phyloP scores from a whole-genome alignment of 2,888 invertebrate genomes.

The Aleiodes testaceus region DNA sequence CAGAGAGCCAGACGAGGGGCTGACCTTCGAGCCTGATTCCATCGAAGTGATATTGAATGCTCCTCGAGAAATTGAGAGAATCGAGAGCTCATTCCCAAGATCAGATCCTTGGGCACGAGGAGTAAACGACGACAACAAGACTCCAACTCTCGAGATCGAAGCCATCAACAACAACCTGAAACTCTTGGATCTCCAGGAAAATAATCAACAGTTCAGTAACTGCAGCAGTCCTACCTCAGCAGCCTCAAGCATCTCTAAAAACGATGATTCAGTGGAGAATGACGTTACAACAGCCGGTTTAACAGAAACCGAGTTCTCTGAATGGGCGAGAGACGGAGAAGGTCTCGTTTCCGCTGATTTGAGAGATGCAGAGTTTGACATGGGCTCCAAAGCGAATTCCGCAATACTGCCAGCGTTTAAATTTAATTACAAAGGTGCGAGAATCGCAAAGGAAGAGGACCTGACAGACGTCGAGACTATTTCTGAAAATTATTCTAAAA shows the following conservation, averaged over 20 bases:
- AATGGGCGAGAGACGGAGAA: constrained; percentile 89
- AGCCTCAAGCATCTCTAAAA: constrained; percentile 60
- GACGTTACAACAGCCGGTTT: constrained; percentile 83
- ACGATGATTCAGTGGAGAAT: constrained; percentile 78
- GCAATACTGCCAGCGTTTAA: constrained; percentile 60
- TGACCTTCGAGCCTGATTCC: constrained; percentile 68
- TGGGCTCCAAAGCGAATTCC: constrained; percentile 74
- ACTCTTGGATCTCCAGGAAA: constrained; percentile 64
- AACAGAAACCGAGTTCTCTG: constrained; percentile 91
- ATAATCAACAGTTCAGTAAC: constrained; percentile 68
- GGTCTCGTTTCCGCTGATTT: constrained; percentile 82
- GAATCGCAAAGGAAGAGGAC: constrained; percentile 70
- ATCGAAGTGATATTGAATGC: constrained; percentile 62
- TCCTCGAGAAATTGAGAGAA: constrained; percentile 54
- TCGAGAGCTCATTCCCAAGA: constrained; percentile 41
- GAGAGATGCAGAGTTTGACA: constrained; percentile 78
- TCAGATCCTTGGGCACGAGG: constrained; percentile 35
- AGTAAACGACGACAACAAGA: constrained; percentile 30
- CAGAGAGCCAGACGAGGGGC: constrained; percentile 53
- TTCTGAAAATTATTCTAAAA: constrained; percentile 62
- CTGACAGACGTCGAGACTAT: constrained; percentile 69
- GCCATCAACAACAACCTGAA: constrained; percentile 64
- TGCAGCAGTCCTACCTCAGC: constrained; percentile 77
- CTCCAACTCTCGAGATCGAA: constrained; percentile 57
- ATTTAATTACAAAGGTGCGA: constrained; percentile 52